These are phyloP conservation scores for Andricus curvator DNA, from an alignment of 2,888 invertebrate species.

Conservation along the genomic window DNA sequence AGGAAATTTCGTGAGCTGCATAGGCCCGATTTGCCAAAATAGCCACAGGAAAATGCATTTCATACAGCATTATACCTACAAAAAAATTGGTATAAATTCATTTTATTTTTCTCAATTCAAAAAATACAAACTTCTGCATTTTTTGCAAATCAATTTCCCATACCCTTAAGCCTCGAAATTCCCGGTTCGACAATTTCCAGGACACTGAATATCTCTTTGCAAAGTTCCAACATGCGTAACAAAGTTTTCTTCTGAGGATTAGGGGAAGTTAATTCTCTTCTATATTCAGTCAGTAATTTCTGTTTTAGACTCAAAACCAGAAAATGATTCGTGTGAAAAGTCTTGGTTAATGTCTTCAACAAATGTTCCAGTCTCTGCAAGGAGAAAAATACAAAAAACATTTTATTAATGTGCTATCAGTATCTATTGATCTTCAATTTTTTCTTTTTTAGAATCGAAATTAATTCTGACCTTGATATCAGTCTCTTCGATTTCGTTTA, in stretches of 20 bases:
- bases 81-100: constrained; percentile 46
- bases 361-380: constrained; percentile 74
- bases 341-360: constrained; percentile 79
- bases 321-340: constrained; percentile 85
- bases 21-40: constrained; percentile 84
- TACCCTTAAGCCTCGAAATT: constrained; percentile 85
- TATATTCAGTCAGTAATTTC: constrained; percentile 81
- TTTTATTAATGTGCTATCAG: background rate
- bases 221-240: constrained; percentile 83
- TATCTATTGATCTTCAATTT: background rate
- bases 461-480: constrained; percentile 62
- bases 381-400: constrained; percentile 37
- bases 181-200: constrained; percentile 86
- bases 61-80: constrained; percentile 87
- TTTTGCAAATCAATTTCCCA: background rate
- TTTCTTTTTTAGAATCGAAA: background rate
- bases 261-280: constrained; percentile 62
- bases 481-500: constrained; percentile 74
- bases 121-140: background rate
- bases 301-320: constrained; percentile 86
- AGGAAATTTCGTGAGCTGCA: constrained; percentile 81
- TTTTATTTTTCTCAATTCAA: background rate
- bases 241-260: constrained; percentile 80
- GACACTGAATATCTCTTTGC: constrained; percentile 83
- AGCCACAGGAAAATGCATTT: constrained; percentile 85